Base-by-base conservation (phyloP, 2,888 invertebrate genomes). In the Macrostomum cliftonense region DNA sequence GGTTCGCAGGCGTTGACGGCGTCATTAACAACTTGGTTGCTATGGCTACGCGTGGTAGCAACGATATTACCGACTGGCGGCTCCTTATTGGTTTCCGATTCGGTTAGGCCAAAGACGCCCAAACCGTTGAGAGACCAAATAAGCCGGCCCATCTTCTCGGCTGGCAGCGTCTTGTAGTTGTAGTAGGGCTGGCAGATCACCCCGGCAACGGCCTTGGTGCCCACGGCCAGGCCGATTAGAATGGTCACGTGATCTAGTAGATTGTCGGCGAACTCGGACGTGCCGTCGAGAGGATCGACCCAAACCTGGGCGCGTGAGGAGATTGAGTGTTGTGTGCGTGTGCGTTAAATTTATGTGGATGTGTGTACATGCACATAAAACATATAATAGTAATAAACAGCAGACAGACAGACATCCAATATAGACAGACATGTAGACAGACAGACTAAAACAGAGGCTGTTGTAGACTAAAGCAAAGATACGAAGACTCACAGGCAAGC, bases 251-350 rank as follows among this genome's bases (percentile, higher is more conserved):
- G 93, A 61, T 95, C 89, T 47, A 97, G 74, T 54, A 88, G 77
- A 36, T 93, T 80, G 47, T 49, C 12, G 14, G 93, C 86, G 63
- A 88, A 97, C 71, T 99, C 97, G 7, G 83, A 79, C 19, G 97
- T 99, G 38, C 97, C 97, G 76, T 99, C 97, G 9, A 99, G 73
- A 1, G 97, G 97, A 74, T 99, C 97, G 1, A 99, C 89, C 95
- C 95, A 93, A 19, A 93, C 77, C 12, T 87, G 85, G 28, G 4
- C 9, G 28, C 28, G 5, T 4, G 28, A 9, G 28, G n/a, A n/a
- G n/a, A n/a, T n/a, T n/a, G n/a, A n/a, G n/a, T n/a, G n/a, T n/a
- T n/a, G n/a, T n/a, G n/a, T n/a, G n/a, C n/a, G n/a, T 28, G 28
- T 28, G 28, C 4, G 4, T 28, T 7, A 28, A 28, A 7, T 28